Percentiles rank a stretch among this genome's conserved stretches.
phyloP scores from a whole-genome alignment of 2,113 vertebrate genomes.

The Mormyrus lacerda region DNA sequence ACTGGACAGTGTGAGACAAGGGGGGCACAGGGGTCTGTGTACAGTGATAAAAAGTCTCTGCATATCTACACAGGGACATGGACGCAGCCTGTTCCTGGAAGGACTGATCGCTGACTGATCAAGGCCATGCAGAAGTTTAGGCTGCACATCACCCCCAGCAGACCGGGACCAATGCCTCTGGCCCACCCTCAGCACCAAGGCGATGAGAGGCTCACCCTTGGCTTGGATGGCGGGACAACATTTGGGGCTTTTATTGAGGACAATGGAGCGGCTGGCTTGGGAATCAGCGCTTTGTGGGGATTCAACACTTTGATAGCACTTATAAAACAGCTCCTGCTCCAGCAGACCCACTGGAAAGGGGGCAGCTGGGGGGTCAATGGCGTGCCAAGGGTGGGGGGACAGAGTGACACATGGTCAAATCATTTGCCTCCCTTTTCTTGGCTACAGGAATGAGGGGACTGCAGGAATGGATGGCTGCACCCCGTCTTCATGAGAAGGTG shows the following conservation, averaged over 20 bases:
- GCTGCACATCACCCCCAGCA: not conserved
- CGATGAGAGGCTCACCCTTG: not conserved
- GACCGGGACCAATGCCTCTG: not conserved
- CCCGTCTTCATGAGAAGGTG: not conserved
- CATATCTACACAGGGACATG: not conserved
- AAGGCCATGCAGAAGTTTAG: not conserved
- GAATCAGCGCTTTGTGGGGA: not conserved
- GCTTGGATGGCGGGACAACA: not conserved
- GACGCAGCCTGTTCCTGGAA: not conserved
- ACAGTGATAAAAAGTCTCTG: not conserved
- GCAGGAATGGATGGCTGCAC: not conserved
- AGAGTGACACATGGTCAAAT: slow-evolving; percentile 20
- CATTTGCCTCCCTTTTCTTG: slow-evolving; percentile 25
- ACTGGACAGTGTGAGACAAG: no score
- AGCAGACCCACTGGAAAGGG: slow-evolving; percentile 1
- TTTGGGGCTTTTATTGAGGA: not conserved
- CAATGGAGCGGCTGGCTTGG: not conserved
- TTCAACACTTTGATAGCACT: slow-evolving; percentile 28
- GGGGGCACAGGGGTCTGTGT: not conserved
- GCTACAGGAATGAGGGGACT: not conserved
- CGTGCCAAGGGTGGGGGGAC: slow-evolving; percentile 22
- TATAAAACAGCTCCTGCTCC: slow-evolving; percentile 22
- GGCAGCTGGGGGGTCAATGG: slow-evolving; percentile 11
- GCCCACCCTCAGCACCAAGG: not conserved
- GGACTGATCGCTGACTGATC: not conserved